Evolutionary conservation across 2,888 invertebrate genomes (phyloP), one percentile per base, ranked within the genome.

Genomic region (Andrena minutula): DNA sequence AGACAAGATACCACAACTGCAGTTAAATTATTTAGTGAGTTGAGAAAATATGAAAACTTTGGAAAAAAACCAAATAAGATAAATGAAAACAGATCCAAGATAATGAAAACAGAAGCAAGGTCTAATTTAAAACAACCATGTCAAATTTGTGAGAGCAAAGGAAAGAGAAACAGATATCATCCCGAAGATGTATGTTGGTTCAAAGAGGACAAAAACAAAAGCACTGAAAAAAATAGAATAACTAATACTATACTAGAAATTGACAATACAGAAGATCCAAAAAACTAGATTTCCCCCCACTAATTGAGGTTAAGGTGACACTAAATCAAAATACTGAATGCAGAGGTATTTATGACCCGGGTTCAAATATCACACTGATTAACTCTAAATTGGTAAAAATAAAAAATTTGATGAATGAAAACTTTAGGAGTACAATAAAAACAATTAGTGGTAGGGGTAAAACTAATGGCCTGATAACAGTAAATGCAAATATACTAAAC

Each of bases 401-500:
- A 49, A 49, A 49, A n/a, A 49, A 49, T n/a, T 2, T n/a, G n/a
- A n/a, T n/a, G 28, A 16, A 58, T 5, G 28, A 28, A 12, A 26
- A 58, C 26, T 28, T 28, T 28, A 58, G 28, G 16, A 58, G 12
- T 58, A 58, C 58, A 16, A 12, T 58, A 58, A 58, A 28, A 30
- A 28, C 28, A 16, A 58, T 30, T 58, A 58, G 28, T 58, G 58
- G 58, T 58, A 58, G 58, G 58, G 16, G 58, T 26, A 58, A 58
- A 28, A 58, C 58, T 8, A 20, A n/a, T 61, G 64, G 64, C 2
- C 16, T 64, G 12, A 47, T 64, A 20, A 47, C 64, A 64, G 2
- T 64, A 41, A 47, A 64, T 26, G 64, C 64, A 64, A 41, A 64
- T 41, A 41, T 64, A 41, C 26, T 64, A 10, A 41, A 64, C 7